These are phyloP conservation scores for Rhodeus uyekii DNA, from an alignment of 2,797 vertebrate genomes.

Conservation along the genomic window DNA sequence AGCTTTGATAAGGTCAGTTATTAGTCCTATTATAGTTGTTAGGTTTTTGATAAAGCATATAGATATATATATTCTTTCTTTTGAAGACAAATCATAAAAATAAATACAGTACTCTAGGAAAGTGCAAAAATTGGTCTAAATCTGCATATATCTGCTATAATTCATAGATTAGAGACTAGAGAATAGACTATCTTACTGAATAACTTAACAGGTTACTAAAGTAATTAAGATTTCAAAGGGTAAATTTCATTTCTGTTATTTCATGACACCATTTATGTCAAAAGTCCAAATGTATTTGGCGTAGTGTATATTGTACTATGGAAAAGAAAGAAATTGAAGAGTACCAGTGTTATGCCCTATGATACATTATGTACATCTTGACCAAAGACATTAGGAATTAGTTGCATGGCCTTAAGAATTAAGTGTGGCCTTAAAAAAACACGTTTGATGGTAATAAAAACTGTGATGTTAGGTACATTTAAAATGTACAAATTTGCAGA, in stretches of 20 bases:
- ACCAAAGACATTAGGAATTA: slow-evolving; percentile 31
- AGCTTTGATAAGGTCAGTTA: slow-evolving; percentile 13
- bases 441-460: slow-evolving; percentile 21
- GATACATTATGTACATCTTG: slow-evolving; percentile 61
- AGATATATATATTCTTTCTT: slow-evolving; percentile 19
- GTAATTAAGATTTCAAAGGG: not conserved
- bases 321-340: slow-evolving; percentile 38
- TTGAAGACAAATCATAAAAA: slow-evolving; percentile 21
- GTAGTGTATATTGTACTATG: slow-evolving; percentile 31
- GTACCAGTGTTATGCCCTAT: slow-evolving; percentile 45
- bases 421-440: slow-evolving; percentile 14
- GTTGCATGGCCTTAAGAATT: not conserved
- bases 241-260: not conserved
- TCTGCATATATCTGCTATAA: slow-evolving; percentile 43
- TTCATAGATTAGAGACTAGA: too few relatives aligned
- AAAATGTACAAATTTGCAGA: slow-evolving; percentile 22
- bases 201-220: not conserved
- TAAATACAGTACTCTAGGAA: slow-evolving; percentile 46
- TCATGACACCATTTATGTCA: not conserved
- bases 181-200: not conserved
- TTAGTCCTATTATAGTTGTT: slow-evolving; percentile 41
- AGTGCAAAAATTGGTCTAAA: slow-evolving; percentile 47
- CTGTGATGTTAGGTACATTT: not conserved
- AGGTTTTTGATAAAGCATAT: slow-evolving; percentile 32
- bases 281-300: not conserved